phyloP scores from a whole-genome alignment of 2,888 invertebrate species.

The Salpingus planirostris region DNA sequence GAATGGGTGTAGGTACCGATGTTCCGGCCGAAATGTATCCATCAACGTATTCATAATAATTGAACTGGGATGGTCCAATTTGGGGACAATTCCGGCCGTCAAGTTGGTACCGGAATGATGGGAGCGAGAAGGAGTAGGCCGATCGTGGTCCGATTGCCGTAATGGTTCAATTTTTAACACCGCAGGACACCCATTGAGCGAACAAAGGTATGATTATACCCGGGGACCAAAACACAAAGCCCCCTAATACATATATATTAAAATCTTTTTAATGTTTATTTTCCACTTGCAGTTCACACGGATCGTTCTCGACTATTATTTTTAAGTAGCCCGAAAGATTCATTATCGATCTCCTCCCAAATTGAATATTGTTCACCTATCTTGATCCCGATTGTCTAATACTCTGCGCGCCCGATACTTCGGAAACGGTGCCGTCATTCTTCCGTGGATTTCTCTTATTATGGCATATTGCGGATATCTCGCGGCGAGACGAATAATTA shows the following conservation, averaged over 20 bases:
- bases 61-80: too few relatives aligned
- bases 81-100: too few relatives aligned
- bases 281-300: constrained; percentile 36
- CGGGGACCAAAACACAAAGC: constrained; percentile 36
- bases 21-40: too few relatives aligned
- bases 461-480: too few relatives aligned
- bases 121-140: too few relatives aligned
- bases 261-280: constrained; percentile 41
- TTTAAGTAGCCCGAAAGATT: constrained; percentile 30
- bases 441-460: too few relatives aligned
- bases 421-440: too few relatives aligned
- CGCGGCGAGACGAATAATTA: too few relatives aligned
- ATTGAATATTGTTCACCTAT: constrained; percentile 1
- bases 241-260: constrained; percentile 42
- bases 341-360: constrained; percentile 25
- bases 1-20: constrained; percentile 32
- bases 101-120: too few relatives aligned
- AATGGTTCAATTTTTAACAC: constrained; percentile 45
- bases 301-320: constrained; percentile 24
- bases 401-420: too few relatives aligned
- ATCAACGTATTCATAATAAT: too few relatives aligned
- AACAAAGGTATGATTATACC: constrained; percentile 39
- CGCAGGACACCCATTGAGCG: constrained; percentile 41
- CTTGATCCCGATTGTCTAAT: too few relatives aligned
- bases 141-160: constrained; percentile 36